These are phyloP conservation scores for Tubulanus polymorphus DNA, from an alignment of 2,888 invertebrate species.

Conservation along the genomic window DNA sequence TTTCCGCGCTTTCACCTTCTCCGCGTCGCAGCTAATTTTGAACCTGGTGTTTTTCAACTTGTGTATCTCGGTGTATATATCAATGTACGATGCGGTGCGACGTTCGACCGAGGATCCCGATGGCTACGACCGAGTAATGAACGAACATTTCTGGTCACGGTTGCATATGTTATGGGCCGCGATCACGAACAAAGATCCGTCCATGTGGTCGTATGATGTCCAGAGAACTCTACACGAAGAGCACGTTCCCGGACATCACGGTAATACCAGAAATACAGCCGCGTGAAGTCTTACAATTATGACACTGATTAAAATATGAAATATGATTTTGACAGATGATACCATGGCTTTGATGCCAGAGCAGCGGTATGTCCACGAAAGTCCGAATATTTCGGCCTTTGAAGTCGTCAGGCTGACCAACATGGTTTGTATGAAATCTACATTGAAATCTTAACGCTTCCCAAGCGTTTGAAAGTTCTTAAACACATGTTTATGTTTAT, in stretches of 20 bases:
- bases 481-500: background rate
- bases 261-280: too few relatives aligned
- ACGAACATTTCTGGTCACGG: background rate
- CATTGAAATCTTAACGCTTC: too few relatives aligned
- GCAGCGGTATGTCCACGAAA: too few relatives aligned
- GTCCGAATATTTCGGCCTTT: too few relatives aligned
- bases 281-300: too few relatives aligned
- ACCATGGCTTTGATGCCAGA: too few relatives aligned
- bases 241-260: too few relatives aligned
- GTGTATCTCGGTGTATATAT: background rate
- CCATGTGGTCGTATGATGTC: background rate
- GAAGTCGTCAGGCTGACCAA: too few relatives aligned
- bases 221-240: background rate
- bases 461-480: too few relatives aligned
- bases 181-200: background rate
- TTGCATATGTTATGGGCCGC: background rate
- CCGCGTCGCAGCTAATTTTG: too few relatives aligned
- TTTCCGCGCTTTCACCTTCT: background rate
- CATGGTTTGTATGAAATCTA: too few relatives aligned
- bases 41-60: background rate
- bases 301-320: background rate
- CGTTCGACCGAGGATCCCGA: background rate
- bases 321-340: too few relatives aligned
- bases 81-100: background rate
- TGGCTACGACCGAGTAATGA: background rate